Evolutionary conservation across 2,888 invertebrate species (phyloP).

Genomic region (Caenorhabditis sp.): DNA sequence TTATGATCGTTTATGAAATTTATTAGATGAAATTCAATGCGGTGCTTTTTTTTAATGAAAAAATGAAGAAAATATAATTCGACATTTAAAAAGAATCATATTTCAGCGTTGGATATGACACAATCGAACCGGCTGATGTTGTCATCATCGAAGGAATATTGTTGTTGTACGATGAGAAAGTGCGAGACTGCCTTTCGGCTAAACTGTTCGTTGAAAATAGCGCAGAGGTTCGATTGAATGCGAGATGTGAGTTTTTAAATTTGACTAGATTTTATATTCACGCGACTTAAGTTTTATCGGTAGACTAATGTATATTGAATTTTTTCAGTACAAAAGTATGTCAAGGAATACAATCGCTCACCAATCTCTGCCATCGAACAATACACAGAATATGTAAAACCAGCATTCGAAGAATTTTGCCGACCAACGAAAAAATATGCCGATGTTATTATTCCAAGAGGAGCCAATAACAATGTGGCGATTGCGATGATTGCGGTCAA

Average conservation of each 20-base stretch:
- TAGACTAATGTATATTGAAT: too few relatives aligned
- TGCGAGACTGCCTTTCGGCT: slow-evolving; percentile 95
- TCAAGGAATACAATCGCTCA: slow-evolving; percentile 20
- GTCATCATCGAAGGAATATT: slow-evolving; percentile 89
- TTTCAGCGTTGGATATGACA: slow-evolving; percentile 36
- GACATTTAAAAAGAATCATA: not conserved
- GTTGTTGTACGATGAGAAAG: slow-evolving; percentile 94
- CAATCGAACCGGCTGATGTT: slow-evolving; percentile 44
- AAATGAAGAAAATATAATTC: too few relatives aligned
- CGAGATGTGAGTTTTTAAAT: slow-evolving; percentile 80
- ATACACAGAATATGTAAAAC: slow-evolving; percentile 84
- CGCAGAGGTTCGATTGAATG: slow-evolving; percentile 92
- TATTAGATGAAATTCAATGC: too few relatives aligned
- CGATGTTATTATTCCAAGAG: slow-evolving; percentile 97
- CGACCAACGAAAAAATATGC: slow-evolving; percentile 97
- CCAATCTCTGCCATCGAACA: slow-evolving; percentile 74
- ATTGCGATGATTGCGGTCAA: slow-evolving; percentile 96
- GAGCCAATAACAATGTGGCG: slow-evolving; percentile 94
- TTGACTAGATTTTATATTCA: too few relatives aligned
- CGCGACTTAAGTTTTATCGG: too few relatives aligned
- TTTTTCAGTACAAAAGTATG: slow-evolving; percentile 24
- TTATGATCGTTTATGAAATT: too few relatives aligned
- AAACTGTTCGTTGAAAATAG: slow-evolving; percentile 99
- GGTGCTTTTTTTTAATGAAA: too few relatives aligned
- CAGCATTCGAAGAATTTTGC: slow-evolving; percentile 86